These are phyloP conservation scores for Sarcophilus harrisii DNA, from an alignment of 2,797 vertebrate species.

Conservation along the genomic window DNA sequence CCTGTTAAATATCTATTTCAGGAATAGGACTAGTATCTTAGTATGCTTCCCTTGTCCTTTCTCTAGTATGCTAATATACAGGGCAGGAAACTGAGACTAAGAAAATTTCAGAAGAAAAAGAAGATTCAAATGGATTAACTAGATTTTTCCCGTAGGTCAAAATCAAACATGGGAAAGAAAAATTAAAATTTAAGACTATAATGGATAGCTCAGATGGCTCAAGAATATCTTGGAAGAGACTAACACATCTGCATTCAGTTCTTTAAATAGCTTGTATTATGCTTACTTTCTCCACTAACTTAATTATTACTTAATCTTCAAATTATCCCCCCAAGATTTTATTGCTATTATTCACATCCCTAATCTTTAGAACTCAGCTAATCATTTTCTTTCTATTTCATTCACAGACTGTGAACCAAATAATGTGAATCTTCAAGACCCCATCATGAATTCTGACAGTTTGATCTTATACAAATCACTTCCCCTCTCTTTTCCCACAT, in stretches of 20 bases:
- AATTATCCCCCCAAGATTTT: neutral
- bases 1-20: neutral
- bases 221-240: neutral
- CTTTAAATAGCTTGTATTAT: neutral
- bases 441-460: neutral
- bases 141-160: conserved; percentile 5
- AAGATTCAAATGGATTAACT: neutral
- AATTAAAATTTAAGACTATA: neutral
- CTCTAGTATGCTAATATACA: neutral
- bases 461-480: neutral
- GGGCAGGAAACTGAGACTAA: neutral
- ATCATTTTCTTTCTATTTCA: neutral
- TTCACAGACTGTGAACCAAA: neutral
- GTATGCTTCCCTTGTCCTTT: neutral
- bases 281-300: neutral
- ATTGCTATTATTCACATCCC: neutral
- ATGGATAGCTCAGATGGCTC: fast-evolving
- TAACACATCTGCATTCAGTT: neutral
- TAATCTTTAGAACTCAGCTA: neutral
- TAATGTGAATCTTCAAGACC: neutral
- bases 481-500: neutral
- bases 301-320: neutral
- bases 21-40: fast-evolving
- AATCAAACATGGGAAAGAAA: neutral
- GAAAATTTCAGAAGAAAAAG: neutral